These are phyloP conservation scores for Globia sparganii DNA, from an alignment of 2,888 invertebrate genomes.

Conservation along the genomic window DNA sequence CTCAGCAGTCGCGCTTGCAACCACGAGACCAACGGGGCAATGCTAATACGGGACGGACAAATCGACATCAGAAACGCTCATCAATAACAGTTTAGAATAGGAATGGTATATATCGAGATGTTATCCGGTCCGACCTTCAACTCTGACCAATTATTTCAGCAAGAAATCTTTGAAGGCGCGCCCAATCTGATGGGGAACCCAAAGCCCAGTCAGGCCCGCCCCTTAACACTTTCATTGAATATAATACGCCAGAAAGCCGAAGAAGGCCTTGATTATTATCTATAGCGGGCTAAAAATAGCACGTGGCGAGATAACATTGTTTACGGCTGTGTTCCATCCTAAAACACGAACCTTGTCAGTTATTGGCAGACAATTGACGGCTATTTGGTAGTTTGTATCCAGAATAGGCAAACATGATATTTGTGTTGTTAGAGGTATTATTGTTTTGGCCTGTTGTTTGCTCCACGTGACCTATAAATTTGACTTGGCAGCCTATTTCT, in stretches of 20 bases:
- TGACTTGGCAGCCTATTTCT: background rate
- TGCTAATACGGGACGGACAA: slow-evolving; percentile 30
- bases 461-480: slow-evolving; percentile 26
- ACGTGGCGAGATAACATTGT: slow-evolving; percentile 60
- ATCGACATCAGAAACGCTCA: slow-evolving; percentile 27
- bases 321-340: slow-evolving; percentile 41
- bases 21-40: no score
- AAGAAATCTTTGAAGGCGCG: slow-evolving; percentile 52
- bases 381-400: slow-evolving; percentile 15
- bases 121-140: slow-evolving; percentile 50
- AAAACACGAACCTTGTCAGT: slow-evolving; percentile 38
- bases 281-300: slow-evolving; percentile 61
- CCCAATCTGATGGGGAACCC: slow-evolving; percentile 44
- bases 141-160: slow-evolving; percentile 54
- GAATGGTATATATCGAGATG: slow-evolving; percentile 51
- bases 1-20: no score
- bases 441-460: slow-evolving; percentile 35
- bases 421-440: slow-evolving; percentile 34
- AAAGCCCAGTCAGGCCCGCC: slow-evolving; percentile 31
- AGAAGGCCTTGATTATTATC: slow-evolving; percentile 58
- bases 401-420: slow-evolving; percentile 27
- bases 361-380: slow-evolving; percentile 42
- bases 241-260: slow-evolving; percentile 48
- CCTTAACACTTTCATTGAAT: slow-evolving; percentile 49
- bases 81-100: slow-evolving; percentile 38